Evolutionary conservation across 2,113 vertebrate species (phyloP).

Genomic region (Cottus gobio): DNA sequence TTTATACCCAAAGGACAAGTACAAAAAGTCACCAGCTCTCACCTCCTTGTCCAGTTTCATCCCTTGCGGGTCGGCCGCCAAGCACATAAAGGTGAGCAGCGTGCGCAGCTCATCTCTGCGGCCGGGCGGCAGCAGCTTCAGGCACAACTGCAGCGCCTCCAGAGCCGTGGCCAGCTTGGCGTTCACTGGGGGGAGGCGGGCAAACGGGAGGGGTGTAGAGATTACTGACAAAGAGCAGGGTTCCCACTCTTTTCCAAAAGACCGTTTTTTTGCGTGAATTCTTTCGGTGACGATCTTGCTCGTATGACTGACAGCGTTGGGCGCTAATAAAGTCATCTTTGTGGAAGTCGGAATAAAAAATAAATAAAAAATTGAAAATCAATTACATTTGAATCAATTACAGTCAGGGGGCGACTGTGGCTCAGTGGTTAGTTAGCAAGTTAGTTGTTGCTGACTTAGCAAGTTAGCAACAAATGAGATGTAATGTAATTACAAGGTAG

Average conservation of each 20-base stretch:
- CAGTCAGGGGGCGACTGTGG: too few relatives aligned
- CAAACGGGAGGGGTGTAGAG: not conserved
- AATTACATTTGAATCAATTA: too few relatives aligned
- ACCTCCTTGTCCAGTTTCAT: slow-evolving; percentile 91
- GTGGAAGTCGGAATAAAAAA: not conserved
- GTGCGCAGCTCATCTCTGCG: slow-evolving; percentile 90
- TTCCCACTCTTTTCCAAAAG: not conserved
- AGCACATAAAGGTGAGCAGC: slow-evolving; percentile 91
- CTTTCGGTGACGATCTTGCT: not conserved
- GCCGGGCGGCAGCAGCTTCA: slow-evolving; percentile 89
- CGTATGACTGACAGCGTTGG: not conserved
- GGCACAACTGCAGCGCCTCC: slow-evolving; percentile 92
- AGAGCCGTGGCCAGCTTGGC: slow-evolving; percentile 88
- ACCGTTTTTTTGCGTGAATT: not conserved
- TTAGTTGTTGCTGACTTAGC: too few relatives aligned
- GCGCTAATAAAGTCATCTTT: not conserved
- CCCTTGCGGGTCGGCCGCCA: slow-evolving; percentile 86
- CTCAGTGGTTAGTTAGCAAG: too few relatives aligned
- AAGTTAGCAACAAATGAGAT: too few relatives aligned
- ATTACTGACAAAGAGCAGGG: not conserved
- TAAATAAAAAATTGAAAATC: too few relatives aligned
- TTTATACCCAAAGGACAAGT: not conserved
- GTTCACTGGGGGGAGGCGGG: slow-evolving; percentile 79
- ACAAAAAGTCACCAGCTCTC: slow-evolving; percentile 31
- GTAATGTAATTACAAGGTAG: too few relatives aligned